Evolutionary conservation across 2,797 vertebrate species (phyloP), one percentile per base, ranked within the genome.

Genomic region (Crax fasciolata): DNA sequence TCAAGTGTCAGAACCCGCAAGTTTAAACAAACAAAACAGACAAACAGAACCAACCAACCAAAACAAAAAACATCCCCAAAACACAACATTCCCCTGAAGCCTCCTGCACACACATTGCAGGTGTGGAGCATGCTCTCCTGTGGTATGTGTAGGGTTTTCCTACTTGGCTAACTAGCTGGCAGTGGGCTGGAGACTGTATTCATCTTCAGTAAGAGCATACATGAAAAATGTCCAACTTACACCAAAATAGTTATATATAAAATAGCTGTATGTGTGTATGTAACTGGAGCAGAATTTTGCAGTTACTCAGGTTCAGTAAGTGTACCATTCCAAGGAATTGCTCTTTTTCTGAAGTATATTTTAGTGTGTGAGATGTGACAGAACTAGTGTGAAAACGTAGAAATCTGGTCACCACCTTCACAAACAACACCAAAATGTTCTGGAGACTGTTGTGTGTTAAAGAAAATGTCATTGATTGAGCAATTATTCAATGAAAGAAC

Each of bases 101-200:
- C 2, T 66, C 7, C 16, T 12, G 4, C 35, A 20, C 19, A 11
- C 24, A 7, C 11, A 4, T 10, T 35, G 43, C 10, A 17, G 5
- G 12, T 0, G 0, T 28, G n/a, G 41, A 51, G 11, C 0, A 0
- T 65, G 19, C 13, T 85, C 16, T 32, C 71, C 17, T 32, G 0
- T 32, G 46, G 32, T 17, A 8, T 0, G 8, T 5, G 8, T 16
- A 51, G 39, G 18, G 9, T 32, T 51, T 72, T 84, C 21, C 41
- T 65, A 6, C 39, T 83, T 2, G 0, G 12, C n/a, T 39, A 5
- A 55, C 39, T 35, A 44, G 44, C 39, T 66, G 57, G 38, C 41
- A 30, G 0, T 32, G 6, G 1, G 0, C 14, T 46, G 13, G 16
- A 66, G 32, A 17, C 38, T 84, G 15, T 3, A 5, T 65, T 41